phyloP scores from a whole-genome alignment of 2,888 invertebrate genomes.

The Pomacea canaliculata region DNA sequence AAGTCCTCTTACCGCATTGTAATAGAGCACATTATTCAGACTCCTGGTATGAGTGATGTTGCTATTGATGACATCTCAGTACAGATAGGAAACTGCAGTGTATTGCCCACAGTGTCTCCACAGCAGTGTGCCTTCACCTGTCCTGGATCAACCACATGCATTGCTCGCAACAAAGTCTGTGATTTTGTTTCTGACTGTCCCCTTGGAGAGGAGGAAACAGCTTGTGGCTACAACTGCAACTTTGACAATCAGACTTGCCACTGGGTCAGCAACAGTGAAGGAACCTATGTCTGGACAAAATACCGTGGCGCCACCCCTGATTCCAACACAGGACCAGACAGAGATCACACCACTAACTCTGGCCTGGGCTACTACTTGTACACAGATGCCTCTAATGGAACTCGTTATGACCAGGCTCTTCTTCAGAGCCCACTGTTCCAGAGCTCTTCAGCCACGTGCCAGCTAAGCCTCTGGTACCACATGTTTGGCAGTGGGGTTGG shows the following conservation, averaged over 20 bases:
- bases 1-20: constrained; percentile 45
- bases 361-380: constrained; percentile 61
- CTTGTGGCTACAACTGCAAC: constrained; percentile 62
- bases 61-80: constrained; percentile 62
- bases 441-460: constrained; percentile 51
- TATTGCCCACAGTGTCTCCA: constrained; percentile 40
- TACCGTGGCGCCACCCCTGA: constrained; percentile 47
- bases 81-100: constrained; percentile 46
- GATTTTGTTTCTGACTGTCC: constrained; percentile 59
- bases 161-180: constrained; percentile 48
- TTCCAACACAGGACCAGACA: constrained; percentile 53
- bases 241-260: constrained; percentile 61
- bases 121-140: constrained; percentile 48
- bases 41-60: constrained; percentile 49
- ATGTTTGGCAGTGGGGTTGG: constrained; percentile 54
- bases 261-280: constrained; percentile 43
- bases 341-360: constrained; percentile 57
- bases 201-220: constrained; percentile 54
- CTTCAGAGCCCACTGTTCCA: constrained; percentile 51
- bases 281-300: constrained; percentile 50
- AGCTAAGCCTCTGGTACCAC: constrained; percentile 59
- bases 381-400: constrained; percentile 49
- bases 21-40: constrained; percentile 44
- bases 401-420: constrained; percentile 35
- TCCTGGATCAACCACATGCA: constrained; percentile 37